Conservation (phyloP, 2,797 vertebrate genomes). For the Spinus pinus region DNA sequence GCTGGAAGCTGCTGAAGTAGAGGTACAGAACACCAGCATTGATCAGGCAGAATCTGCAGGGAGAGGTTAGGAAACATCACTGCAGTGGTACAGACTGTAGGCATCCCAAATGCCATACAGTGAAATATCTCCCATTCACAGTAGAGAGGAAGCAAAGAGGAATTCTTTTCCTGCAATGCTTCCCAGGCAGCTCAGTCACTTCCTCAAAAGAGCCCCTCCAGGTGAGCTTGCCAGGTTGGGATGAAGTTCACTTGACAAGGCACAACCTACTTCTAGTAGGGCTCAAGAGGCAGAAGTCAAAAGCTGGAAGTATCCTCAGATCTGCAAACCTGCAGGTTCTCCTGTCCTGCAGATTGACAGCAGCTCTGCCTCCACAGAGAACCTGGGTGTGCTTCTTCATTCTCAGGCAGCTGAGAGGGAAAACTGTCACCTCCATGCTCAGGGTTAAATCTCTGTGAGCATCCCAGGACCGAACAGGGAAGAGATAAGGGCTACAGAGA, state of each 20-base stretch:
- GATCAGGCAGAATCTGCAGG: conserved; percentile 93
- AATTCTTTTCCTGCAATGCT: accelerated
- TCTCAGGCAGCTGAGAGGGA: background rate
- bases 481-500: background rate
- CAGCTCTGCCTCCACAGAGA: background rate
- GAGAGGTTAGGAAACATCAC: background rate
- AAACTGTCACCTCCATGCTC: background rate
- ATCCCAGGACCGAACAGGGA: background rate
- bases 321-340: background rate
- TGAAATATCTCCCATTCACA: background rate
- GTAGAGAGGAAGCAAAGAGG: background rate
- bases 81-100: background rate
- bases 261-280: background rate
- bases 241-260: background rate
- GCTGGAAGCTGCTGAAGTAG: conserved; percentile 98
- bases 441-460: background rate
- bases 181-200: background rate
- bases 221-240: background rate
- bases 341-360: background rate
- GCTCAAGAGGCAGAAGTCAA: background rate
- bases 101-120: background rate
- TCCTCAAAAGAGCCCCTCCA: background rate
- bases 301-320: background rate
- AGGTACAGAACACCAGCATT: conserved; percentile 97
- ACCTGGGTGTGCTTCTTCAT: background rate